These are phyloP conservation scores for Halcyon chelicuti DNA, from an alignment of 2,797 vertebrate genomes.

Conservation along the genomic window DNA sequence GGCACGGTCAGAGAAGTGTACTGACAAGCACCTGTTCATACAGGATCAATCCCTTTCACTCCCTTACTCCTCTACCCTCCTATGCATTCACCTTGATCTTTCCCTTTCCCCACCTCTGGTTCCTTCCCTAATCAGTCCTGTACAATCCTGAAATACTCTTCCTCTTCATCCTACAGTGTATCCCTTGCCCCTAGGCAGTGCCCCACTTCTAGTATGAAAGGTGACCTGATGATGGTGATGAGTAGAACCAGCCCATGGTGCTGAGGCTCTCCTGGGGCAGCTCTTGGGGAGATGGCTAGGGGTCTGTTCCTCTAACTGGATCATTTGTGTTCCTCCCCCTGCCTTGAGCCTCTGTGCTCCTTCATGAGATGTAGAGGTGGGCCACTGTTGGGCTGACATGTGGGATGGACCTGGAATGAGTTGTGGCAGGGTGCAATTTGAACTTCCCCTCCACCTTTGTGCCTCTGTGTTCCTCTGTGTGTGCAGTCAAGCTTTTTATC, in stretches of 20 bases:
- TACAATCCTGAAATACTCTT: background rate
- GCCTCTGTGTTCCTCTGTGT: background rate
- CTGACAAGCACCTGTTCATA: background rate
- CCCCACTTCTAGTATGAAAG: accelerated
- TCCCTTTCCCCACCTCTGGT: background rate
- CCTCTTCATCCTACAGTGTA: background rate
- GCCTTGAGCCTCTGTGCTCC: background rate
- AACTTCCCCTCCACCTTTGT: background rate
- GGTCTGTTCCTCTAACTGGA: background rate
- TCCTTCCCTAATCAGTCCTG: background rate
- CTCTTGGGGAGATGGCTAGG: accelerated
- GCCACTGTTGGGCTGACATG: background rate
- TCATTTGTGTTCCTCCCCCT: background rate
- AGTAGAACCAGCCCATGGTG: too few relatives aligned
- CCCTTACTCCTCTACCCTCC: background rate
- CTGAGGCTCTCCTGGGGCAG: background rate
- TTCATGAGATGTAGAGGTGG: background rate
- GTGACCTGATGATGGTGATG: background rate
- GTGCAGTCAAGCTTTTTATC: background rate
- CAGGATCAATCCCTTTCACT: background rate
- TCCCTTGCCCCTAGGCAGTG: background rate
- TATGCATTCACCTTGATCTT: background rate
- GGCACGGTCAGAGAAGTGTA: accelerated
- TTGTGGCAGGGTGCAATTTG: accelerated
- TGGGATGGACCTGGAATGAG: background rate